phyloP scores from a whole-genome alignment of 2,797 vertebrate species.

The Silurus aristotelis region DNA sequence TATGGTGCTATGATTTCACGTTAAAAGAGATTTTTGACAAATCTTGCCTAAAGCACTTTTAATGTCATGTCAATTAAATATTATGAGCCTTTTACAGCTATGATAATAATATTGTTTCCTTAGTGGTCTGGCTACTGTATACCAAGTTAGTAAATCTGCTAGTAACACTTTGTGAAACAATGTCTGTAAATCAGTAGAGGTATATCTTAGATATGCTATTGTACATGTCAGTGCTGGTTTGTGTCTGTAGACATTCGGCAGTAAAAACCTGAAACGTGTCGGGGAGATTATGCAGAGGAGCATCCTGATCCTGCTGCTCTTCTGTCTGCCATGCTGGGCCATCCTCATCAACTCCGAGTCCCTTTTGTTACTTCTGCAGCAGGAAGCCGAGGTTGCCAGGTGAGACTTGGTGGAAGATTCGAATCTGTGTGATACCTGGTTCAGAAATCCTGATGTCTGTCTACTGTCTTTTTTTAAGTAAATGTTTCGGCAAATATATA shows the following conservation, averaged over 20 bases:
- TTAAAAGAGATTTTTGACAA: not conserved
- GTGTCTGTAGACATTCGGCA: constrained; percentile 78
- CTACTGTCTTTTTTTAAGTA: too few species aligned
- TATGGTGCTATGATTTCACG: not conserved
- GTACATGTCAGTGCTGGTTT: not conserved
- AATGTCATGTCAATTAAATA: not conserved
- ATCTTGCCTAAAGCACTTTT: not conserved
- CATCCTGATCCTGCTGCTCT: constrained; percentile 81
- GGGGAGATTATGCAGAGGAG: constrained; percentile 86
- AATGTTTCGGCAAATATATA: too few species aligned
- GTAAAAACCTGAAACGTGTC: constrained; percentile 84
- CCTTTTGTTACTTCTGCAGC: constrained; percentile 77
- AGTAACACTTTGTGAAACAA: not conserved
- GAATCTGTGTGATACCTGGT: not conserved
- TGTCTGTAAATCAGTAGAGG: not conserved
- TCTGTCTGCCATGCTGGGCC: constrained; percentile 89
- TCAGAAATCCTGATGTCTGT: not conserved
- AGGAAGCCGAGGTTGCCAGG: constrained; percentile 84
- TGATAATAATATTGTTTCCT: not conserved
- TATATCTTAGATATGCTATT: not conserved
- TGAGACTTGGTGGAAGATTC: constrained; percentile 57
- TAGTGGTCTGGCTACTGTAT: not conserved
- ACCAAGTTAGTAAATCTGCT: not conserved
- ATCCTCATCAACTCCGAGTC: constrained; percentile 84
- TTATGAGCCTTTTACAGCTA: not conserved